Base-by-base conservation (phyloP, 2,797 vertebrate species). In the Peromyscus eremicus region DNA sequence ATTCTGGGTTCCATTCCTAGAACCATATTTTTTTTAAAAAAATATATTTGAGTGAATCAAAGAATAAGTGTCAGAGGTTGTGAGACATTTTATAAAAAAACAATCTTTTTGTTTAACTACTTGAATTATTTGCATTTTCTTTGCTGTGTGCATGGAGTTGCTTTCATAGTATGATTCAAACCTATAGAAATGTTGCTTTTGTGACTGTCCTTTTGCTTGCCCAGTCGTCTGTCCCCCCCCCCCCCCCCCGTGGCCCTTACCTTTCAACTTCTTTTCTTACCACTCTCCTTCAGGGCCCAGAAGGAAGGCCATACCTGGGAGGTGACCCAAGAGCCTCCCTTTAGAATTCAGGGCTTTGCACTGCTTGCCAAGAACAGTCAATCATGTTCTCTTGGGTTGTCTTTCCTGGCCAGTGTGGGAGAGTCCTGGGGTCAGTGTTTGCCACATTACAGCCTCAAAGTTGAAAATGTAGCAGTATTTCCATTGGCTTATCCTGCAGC, bases 91-190 rank as follows among this genome's bases (percentile, higher is more conserved):
- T 90, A 29, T 76, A 40, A 40, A 73, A 73, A 73, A 40, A 6
- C 16, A 14, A 19, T 70, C 76, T 92, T 88, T 73, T 81, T 34
- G 2, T 55, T 40, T 68, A 68, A 16, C 60, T 77, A 3, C 49
- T 88, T 93, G 66, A 91, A 43, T 37, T 76, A 16, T 93, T 49
- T 60, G 6, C 49, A 52, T 40, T 55, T 89, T 92, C 34, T 96
- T 76, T 29, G n/a, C 29, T 17, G 0, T 86, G 27, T 52, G 23
- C n/a, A 6, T 68, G 3, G 21, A 27, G 12, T 79, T 89, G 46
- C 23, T 88, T 80, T 70, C 40, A 27, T 68, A 80, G 12, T 88
- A 64, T 73, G 80, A 84, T 27, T 66, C 79, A 62, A 25, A 25
- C 0, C 27, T 17, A 6, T 34, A 32, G 43, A 77, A 84, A n/a